These are phyloP conservation scores for Agriopis leucophaearia DNA, from an alignment of 2,888 invertebrate species.

Conservation along the genomic window DNA sequence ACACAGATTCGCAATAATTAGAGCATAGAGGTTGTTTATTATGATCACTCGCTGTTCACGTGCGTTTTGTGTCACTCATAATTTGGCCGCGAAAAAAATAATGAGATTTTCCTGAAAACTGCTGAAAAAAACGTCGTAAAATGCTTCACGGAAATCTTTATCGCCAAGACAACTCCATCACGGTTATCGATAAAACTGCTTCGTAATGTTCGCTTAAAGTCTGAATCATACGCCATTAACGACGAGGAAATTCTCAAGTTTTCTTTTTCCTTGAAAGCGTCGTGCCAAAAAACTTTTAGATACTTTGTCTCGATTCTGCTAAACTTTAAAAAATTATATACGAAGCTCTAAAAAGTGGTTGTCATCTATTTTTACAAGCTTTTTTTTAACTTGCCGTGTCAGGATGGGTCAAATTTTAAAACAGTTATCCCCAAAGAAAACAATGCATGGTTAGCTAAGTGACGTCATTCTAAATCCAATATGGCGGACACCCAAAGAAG, in stretches of 20 bases:
- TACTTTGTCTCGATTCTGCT: not conserved
- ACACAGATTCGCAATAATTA: slow-evolving; percentile 47
- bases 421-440: no score
- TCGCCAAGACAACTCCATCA: slow-evolving; percentile 49
- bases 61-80: slow-evolving; percentile 44
- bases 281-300: slow-evolving; percentile 12
- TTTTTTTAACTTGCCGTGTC: no score
- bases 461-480: no score
- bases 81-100: slow-evolving; percentile 41
- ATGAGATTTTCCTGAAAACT: slow-evolving; percentile 43
- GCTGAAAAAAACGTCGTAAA: slow-evolving; percentile 35
- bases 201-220: slow-evolving; percentile 35
- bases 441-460: no score
- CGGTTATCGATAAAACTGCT: slow-evolving; percentile 40
- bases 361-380: no score
- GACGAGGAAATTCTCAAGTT: slow-evolving; percentile 26
- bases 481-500: no score
- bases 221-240: slow-evolving; percentile 36
- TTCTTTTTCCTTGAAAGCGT: slow-evolving; percentile 22
- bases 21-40: slow-evolving; percentile 52
- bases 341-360: no score
- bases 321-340: no score
- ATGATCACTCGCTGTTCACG: slow-evolving; percentile 42
- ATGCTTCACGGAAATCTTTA: slow-evolving; percentile 55
- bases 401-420: no score